Percentiles rank a stretch among this genome's conserved stretches.
These are phyloP conservation scores for Melanotaenia duboulayi DNA, from an alignment of 2,113 vertebrate genomes.

Conservation along the genomic window DNA sequence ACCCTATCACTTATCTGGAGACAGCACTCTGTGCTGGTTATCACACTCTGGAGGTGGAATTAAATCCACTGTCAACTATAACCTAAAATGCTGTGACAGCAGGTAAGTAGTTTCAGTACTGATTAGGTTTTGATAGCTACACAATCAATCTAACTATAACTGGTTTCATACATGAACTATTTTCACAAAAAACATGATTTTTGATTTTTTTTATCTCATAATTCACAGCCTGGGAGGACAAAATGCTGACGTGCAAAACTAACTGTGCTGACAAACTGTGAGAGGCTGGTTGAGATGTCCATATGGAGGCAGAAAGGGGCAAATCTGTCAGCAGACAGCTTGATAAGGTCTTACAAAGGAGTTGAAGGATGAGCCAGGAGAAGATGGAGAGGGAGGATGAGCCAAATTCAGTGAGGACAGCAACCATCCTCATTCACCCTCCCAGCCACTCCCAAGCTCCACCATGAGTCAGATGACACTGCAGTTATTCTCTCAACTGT, in stretches of 20 bases:
- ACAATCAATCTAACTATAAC: neutral
- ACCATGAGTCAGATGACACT: slow-evolving; percentile 4
- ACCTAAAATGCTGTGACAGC: slow-evolving; percentile 15
- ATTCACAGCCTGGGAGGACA: neutral
- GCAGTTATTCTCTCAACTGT: neutral
- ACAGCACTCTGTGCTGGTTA: slow-evolving; percentile 31
- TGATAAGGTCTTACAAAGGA: slow-evolving; percentile 17
- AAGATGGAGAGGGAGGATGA: slow-evolving; percentile 64
- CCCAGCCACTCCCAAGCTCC: slow-evolving; percentile 63
- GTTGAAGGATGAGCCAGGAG: slow-evolving; percentile 59
- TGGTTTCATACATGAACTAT: neutral
- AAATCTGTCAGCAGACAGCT: neutral
- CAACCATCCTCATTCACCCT: slow-evolving; percentile 62
- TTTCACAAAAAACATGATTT: slow-evolving; percentile 18
- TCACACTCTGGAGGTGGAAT: slow-evolving; percentile 32
- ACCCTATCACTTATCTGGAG: slow-evolving; percentile 23
- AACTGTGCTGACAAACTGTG: neutral
- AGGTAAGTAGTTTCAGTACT: neutral
- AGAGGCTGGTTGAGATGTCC: neutral
- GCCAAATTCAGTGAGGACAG: slow-evolving; percentile 50
- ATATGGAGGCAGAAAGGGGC: neutral
- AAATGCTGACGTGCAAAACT: slow-evolving; percentile 1
- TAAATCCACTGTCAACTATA: slow-evolving; percentile 26
- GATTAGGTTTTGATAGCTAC: slow-evolving; percentile 1
- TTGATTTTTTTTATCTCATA: neutral